Evolutionary conservation across 23 tunicate species (phyloP).

Genomic region (Trididemnum miniatum): DNA sequence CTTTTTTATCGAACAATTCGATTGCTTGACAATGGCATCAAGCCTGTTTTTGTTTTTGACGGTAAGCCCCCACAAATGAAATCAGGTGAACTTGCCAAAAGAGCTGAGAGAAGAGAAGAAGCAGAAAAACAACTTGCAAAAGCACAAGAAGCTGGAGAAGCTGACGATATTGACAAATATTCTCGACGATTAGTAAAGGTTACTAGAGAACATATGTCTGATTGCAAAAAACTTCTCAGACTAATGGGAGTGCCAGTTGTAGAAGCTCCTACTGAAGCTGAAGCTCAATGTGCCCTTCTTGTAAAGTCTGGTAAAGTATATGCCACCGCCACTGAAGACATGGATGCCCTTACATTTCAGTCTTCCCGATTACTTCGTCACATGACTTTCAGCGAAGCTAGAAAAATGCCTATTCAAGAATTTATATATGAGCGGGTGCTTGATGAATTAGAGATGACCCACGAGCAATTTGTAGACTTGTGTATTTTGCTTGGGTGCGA

Average conservation of each 20-base stretch:
- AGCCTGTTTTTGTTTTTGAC: constrained; percentile 96
- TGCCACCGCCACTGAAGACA: constrained; percentile 89
- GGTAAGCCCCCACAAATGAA: constrained; percentile 98
- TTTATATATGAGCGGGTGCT: constrained; percentile 70
- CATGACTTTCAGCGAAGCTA: constrained; percentile 94
- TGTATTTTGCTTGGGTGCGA: constrained; percentile 95
- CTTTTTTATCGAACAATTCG: constrained; percentile 90
- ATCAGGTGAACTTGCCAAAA: constrained; percentile 83
- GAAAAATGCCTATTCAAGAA: constrained; percentile 97
- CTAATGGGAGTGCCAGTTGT: constrained; percentile 92
- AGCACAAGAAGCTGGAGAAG: constrained; percentile 90
- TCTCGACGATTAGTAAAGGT: constrained; percentile 70
- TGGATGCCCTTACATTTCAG: constrained; percentile 91
- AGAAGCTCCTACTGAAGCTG: constrained; percentile 93
- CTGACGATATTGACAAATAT: constrained; percentile 75
- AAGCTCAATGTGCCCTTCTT: constrained; percentile 95
- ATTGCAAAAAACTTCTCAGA: constrained; percentile 72
- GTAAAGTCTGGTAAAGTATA: constrained; percentile 77
- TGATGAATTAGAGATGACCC: constrained; percentile 72
- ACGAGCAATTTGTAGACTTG: constrained; percentile 89
- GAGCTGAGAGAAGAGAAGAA: constrained; percentile 87
- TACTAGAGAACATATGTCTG: constrained; percentile 78
- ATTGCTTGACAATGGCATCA: constrained; percentile 86
- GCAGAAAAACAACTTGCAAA: constrained; percentile 91
- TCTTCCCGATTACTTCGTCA: constrained; percentile 76